Percentiles rank a stretch among this genome's conserved stretches.
Conservation (phyloP, 2,888 invertebrate species). For the Acrocyrtus sp. region DNA sequence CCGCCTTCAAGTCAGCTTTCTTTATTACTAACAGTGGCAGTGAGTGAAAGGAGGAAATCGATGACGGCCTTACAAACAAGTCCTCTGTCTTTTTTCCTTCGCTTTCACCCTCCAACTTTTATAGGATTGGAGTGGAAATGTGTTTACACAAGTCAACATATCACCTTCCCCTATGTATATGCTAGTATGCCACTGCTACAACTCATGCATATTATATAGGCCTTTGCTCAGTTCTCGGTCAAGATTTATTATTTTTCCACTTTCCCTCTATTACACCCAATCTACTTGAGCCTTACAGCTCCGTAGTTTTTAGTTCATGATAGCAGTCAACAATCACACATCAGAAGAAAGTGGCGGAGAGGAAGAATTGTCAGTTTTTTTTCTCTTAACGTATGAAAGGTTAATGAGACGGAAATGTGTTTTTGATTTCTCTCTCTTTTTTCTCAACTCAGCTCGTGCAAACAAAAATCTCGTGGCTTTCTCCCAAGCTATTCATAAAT, state of each 20-base stretch:
- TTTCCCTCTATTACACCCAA: conserved; percentile 24
- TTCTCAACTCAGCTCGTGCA: no score
- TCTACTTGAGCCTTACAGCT: no score
- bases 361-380: no score
- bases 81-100: no score
- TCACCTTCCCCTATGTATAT: not conserved
- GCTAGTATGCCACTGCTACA: not conserved
- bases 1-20: no score
- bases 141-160: not conserved
- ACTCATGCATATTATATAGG: conserved; percentile 25
- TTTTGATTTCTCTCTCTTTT: conserved; percentile 38
- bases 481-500: no score
- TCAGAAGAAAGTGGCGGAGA: no score
- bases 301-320: no score
- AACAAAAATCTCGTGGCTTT: no score
- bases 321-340: no score
- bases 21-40: no score
- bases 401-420: conserved; percentile 48
- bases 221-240: conserved; percentile 27
- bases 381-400: conserved; percentile 39
- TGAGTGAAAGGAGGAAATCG: conserved; percentile 50
- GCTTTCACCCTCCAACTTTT: no score
- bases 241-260: conserved; percentile 41
- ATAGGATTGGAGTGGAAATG: not conserved
- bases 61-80: conserved; percentile 47